A percentile compares a stretch with the other conserved stretches of the same genome.
Evolutionary conservation across 1,140 invertebrate species (phyloP).

Genomic region (Zaprionus capensis): DNA sequence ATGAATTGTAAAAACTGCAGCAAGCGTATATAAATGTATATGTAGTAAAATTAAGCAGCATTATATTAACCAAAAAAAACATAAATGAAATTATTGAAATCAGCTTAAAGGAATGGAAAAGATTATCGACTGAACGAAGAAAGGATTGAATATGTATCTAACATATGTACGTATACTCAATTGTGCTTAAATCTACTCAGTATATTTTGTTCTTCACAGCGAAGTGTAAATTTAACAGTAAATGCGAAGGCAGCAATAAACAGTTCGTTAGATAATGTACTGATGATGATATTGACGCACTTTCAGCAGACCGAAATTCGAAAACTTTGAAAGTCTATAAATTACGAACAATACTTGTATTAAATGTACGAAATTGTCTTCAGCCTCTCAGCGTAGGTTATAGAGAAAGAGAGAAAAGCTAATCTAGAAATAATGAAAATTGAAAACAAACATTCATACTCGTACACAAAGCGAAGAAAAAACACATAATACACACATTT

Average conservation of each 20-base stretch:
- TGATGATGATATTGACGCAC: slow-evolving; percentile 38
- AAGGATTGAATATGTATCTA: slow-evolving; percentile 27
- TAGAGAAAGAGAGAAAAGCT: slow-evolving; percentile 36
- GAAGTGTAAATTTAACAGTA: slow-evolving; percentile 53
- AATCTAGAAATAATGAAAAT: slow-evolving; percentile 60
- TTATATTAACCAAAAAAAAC: slow-evolving; percentile 78
- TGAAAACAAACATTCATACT: slow-evolving; percentile 43
- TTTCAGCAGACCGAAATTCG: slow-evolving; percentile 29
- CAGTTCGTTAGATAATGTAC: slow-evolving; percentile 48
- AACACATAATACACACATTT: slow-evolving; percentile 69
- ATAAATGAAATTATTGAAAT: slow-evolving; percentile 68
- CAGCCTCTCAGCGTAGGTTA: slow-evolving; percentile 32
- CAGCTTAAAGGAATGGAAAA: slow-evolving; percentile 57
- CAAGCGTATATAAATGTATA: slow-evolving; percentile 79
- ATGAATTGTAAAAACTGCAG: slow-evolving; percentile 64
- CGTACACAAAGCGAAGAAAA: slow-evolving; percentile 53
- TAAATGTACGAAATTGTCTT: slow-evolving; percentile 71
- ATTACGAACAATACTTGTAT: slow-evolving; percentile 64
- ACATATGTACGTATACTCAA: slow-evolving; percentile 50
- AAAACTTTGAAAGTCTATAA: slow-evolving; percentile 59
- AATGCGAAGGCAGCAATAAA: slow-evolving; percentile 22
- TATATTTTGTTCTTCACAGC: slow-evolving; percentile 51
- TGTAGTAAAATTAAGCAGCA: slow-evolving; percentile 79
- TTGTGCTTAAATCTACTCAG: slow-evolving; percentile 60
- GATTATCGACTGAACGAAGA: slow-evolving; percentile 35